phyloP scores from a whole-genome alignment of 2,113 vertebrate species.

The Mirza zaza region DNA sequence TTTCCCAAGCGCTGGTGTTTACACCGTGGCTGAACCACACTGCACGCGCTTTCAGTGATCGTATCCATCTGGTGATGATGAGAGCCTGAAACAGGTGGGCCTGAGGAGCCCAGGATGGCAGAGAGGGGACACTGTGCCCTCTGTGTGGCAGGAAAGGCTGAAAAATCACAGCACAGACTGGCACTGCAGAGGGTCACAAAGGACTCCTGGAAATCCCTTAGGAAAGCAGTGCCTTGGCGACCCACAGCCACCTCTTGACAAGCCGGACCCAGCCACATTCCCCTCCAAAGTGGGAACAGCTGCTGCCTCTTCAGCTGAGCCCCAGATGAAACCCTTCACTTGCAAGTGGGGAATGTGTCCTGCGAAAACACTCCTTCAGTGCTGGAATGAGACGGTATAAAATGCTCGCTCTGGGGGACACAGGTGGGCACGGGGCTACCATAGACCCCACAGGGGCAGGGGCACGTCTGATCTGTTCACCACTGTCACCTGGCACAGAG shows the following conservation, averaged over 20 bases:
- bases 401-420: not conserved
- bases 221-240: not conserved
- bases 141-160: not conserved
- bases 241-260: not conserved
- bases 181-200: not conserved
- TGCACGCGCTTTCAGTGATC: not conserved
- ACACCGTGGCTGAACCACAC: not conserved
- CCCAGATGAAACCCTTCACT: not conserved
- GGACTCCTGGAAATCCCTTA: not conserved
- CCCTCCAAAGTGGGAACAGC: not conserved
- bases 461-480: not conserved
- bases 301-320: not conserved
- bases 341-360: not conserved
- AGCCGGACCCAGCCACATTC: not conserved
- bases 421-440: not conserved
- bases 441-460: not conserved
- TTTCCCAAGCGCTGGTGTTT: rapidly evolving
- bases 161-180: not conserved
- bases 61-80: not conserved
- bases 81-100: not conserved
- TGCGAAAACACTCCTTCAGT: not conserved
- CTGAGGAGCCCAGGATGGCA: too few species aligned
- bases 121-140: not conserved
- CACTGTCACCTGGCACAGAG: not conserved
- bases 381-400: not conserved